These are phyloP conservation scores for Petrolisthes manimaculis DNA, from an alignment of 2,888 invertebrate genomes.

Conservation along the genomic window DNA sequence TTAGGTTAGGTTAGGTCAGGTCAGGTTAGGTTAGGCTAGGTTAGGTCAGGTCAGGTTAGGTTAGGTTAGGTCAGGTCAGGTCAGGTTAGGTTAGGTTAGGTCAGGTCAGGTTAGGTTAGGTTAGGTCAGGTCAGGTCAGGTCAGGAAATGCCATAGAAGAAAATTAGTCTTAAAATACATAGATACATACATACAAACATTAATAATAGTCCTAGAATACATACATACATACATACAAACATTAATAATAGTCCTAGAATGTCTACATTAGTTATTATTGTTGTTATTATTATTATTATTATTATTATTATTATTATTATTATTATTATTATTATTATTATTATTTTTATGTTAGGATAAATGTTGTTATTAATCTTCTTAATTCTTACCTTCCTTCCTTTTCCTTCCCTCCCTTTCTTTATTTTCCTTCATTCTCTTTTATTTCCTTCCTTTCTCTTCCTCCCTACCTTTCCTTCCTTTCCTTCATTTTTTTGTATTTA, in stretches of 20 bases:
- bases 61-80: background rate
- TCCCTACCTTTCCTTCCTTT: background rate
- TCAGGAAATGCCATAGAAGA: too few relatives aligned
- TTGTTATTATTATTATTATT: slow-evolving; percentile 7
- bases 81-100: background rate
- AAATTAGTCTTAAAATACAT: too few relatives aligned
- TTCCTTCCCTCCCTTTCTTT: background rate
- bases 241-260: too few relatives aligned
- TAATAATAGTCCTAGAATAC: too few relatives aligned
- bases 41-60: background rate
- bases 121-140: too few relatives aligned
- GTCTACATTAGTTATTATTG: background rate
- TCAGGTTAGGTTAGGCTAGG: slow-evolving; percentile 8
- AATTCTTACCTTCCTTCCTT: background rate
- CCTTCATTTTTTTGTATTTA: background rate
- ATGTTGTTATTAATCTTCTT: too few relatives aligned
- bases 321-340: background rate
- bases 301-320: background rate
- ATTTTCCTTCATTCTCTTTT: too few relatives aligned
- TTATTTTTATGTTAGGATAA: background rate
- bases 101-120: too few relatives aligned
- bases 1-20: slow-evolving; percentile 10
- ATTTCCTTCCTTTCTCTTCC: background rate
- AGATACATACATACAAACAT: too few relatives aligned
- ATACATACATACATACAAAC: too few relatives aligned